Conservation (phyloP, 1,140 invertebrate genomes). For the Eriocheir sinensis region DNA sequence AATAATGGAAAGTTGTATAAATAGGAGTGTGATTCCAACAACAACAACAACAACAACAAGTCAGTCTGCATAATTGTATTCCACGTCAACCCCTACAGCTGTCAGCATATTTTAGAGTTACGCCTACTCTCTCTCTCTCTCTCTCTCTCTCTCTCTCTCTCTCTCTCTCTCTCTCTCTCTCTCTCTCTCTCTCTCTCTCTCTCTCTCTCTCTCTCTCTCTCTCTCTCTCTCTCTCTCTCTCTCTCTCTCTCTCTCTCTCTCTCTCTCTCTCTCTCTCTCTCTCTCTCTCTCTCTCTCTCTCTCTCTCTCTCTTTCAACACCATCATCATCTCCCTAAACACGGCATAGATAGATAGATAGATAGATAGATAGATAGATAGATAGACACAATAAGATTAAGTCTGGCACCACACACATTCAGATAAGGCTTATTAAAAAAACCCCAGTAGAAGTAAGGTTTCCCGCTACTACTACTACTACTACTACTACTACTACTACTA, state of each 20-base stretch:
- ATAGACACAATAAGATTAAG: neutral
- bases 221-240: neutral
- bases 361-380: too few relatives aligned
- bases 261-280: neutral
- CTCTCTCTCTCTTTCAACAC: neutral
- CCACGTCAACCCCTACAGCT: neutral
- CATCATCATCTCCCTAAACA: neutral
- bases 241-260: neutral
- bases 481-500: neutral
- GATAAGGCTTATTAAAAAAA: neutral
- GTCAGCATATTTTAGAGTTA: neutral
- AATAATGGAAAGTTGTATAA: neutral
- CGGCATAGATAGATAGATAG: neutral
- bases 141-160: too few relatives aligned
- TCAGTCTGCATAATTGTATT: neutral
- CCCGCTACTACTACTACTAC: neutral
- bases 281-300: constrained; percentile 42
- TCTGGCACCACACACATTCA: neutral
- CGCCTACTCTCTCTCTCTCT: too few relatives aligned
- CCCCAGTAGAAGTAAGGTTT: neutral
- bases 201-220: neutral
- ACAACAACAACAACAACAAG: neutral
- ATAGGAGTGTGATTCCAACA: neutral
- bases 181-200: constrained; percentile 33
- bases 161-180: neutral